Conservation (phyloP, 2,888 invertebrate species). For the Pristionchus japonicus region DNA sequence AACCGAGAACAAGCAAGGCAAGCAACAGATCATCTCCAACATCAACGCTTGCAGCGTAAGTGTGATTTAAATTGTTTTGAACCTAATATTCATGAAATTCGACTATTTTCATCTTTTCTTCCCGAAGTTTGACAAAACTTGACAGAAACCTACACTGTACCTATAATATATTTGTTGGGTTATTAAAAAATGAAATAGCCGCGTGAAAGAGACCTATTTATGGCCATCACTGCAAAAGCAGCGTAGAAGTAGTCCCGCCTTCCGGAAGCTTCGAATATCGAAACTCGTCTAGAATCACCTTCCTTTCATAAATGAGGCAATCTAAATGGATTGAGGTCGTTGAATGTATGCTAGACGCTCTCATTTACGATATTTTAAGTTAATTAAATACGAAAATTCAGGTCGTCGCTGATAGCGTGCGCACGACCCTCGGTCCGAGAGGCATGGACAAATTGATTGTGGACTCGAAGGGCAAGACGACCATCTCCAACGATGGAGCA, state of each 20-base stretch:
- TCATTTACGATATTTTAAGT: background rate
- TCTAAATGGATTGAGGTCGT: background rate
- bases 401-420: conserved; percentile 91
- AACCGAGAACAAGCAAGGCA: conserved; percentile 89
- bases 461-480: conserved; percentile 86
- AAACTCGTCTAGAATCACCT: background rate
- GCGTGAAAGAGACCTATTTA: too few relatives aligned
- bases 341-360: too few relatives aligned
- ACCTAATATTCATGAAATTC: background rate
- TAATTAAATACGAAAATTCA: conserved; percentile 4
- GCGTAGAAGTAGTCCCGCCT: background rate
- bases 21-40: conserved; percentile 78
- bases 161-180: too few relatives aligned
- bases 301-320: background rate
- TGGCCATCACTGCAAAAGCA: too few relatives aligned
- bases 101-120: background rate
- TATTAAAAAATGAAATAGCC: too few relatives aligned
- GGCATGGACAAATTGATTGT: conserved; percentile 99
- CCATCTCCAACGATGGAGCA: conserved; percentile 99
- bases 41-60: conserved; percentile 74
- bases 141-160: too few relatives aligned
- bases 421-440: conserved; percentile 96
- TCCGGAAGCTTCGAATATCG: background rate
- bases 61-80: background rate
- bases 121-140: background rate